A percentile compares a stretch with the other conserved stretches of the same genome.
These are phyloP conservation scores for Cyprinodon diabolis DNA, from an alignment of 2,797 vertebrate genomes.

Conservation along the genomic window DNA sequence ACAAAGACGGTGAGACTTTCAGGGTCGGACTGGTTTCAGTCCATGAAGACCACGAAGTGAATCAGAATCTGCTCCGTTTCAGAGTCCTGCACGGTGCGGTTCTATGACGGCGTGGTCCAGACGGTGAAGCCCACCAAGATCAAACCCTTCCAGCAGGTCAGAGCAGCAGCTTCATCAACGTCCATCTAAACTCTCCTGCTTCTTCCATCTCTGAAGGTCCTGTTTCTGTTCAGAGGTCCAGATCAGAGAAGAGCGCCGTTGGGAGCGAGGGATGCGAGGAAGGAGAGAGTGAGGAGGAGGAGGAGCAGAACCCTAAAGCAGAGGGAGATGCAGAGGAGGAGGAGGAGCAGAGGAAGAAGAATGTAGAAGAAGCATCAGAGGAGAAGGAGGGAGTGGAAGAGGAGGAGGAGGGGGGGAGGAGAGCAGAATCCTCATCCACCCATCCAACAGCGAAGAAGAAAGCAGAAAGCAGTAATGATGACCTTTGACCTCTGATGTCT, in stretches of 20 bases:
- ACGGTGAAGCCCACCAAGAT: conserved; percentile 96
- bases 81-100: conserved; percentile 97
- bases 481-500: conserved; percentile 62
- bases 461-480: conserved; percentile 78
- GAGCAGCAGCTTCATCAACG: conserved; percentile 44
- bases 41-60: no score
- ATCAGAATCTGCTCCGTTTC: conserved; percentile 19
- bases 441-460: conserved; percentile 83
- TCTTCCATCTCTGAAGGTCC: background rate
- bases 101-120: conserved; percentile 95
- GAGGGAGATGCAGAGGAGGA: conserved; percentile 59
- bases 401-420: conserved; percentile 64
- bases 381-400: conserved; percentile 4
- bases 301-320: conserved; percentile 18
- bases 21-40: no score
- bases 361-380: conserved; percentile 6
- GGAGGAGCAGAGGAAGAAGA: conserved; percentile 3
- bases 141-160: conserved; percentile 93
- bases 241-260: conserved; percentile 54
- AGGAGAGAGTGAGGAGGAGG: conserved; percentile 73
- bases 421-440: conserved; percentile 81
- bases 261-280: conserved; percentile 75
- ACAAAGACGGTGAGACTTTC: conserved; percentile 85
- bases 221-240: conserved; percentile 50
- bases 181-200: background rate